phyloP scores from a whole-genome alignment of 2,888 invertebrate species.

The Meganola albula region DNA sequence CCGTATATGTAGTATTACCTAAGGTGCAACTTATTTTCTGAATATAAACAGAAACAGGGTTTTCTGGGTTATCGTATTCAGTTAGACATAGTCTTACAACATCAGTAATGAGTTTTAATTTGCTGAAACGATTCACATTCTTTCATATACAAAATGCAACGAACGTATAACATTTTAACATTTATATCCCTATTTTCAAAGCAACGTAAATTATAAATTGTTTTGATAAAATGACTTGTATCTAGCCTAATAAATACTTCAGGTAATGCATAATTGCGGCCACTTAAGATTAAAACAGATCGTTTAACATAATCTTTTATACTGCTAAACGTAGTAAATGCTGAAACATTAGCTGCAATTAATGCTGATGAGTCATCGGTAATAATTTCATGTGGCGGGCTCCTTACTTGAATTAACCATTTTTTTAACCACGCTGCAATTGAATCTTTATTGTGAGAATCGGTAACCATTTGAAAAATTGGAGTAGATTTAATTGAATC shows the following conservation, averaged over 20 bases:
- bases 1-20: conserved; percentile 15
- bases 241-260: neutral
- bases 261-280: neutral
- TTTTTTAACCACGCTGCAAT: conserved; percentile 14
- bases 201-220: neutral
- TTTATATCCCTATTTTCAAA: conserved; percentile 8
- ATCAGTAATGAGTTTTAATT: conserved; percentile 17
- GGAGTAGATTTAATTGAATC: neutral
- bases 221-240: conserved; percentile 1
- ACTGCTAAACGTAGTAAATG: conserved; percentile 14
- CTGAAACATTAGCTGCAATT: conserved; percentile 16
- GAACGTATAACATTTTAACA: conserved; percentile 17
- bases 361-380: conserved; percentile 18
- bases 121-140: conserved; percentile 3
- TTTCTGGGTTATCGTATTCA: conserved; percentile 16
- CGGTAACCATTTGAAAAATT: conserved; percentile 12
- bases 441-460: conserved; percentile 18
- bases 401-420: conserved; percentile 9
- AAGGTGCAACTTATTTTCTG: conserved; percentile 16
- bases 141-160: conserved; percentile 1
- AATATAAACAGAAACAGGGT: conserved; percentile 10
- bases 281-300: neutral
- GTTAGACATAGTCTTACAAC: conserved; percentile 17
- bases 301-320: conserved; percentile 16
- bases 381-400: conserved; percentile 20